A percentile compares a stretch with the other conserved stretches of the same genome.
Evolutionary conservation across 2,113 vertebrate genomes (phyloP).

Genomic region (Tinamus guttatus): DNA sequence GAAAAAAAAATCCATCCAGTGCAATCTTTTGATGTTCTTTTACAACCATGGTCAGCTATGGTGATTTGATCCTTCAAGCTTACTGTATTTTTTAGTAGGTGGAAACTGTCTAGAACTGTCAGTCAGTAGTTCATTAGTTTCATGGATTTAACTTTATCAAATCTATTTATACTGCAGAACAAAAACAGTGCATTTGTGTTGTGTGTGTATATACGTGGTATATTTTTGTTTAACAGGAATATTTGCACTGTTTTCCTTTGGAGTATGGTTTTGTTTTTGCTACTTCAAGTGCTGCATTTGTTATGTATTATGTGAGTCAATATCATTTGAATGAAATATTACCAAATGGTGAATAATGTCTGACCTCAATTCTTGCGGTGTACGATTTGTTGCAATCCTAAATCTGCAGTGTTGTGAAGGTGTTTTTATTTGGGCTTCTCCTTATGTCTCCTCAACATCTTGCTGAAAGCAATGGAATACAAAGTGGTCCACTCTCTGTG

Average conservation of each 20-base stretch:
- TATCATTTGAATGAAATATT: slow-evolving; percentile 45
- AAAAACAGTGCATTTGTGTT: slow-evolving; percentile 43
- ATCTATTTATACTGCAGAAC: slow-evolving; percentile 54
- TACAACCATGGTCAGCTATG: background rate
- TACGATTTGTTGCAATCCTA: slow-evolving; percentile 17
- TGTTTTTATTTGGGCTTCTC: slow-evolving; percentile 1
- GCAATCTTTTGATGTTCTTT: slow-evolving; percentile 13
- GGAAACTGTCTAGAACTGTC: background rate
- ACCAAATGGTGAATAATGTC: slow-evolving; percentile 27
- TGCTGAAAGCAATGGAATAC: slow-evolving; percentile 17
- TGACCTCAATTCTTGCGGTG: slow-evolving; percentile 18
- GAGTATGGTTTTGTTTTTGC: slow-evolving; percentile 36
- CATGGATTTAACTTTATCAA: background rate
- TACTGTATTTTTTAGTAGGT: background rate
- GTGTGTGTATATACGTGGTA: slow-evolving; percentile 43
- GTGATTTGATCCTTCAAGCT: background rate
- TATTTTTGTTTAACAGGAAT: slow-evolving; percentile 35
- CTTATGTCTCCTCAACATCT: background rate
- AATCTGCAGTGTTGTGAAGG: slow-evolving; percentile 33
- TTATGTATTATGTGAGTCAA: slow-evolving; percentile 30
- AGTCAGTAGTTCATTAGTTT: background rate
- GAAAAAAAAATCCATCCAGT: background rate
- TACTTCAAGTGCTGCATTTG: slow-evolving; percentile 35
- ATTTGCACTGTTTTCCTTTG: slow-evolving; percentile 48
- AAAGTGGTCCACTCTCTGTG: accelerated